Evolutionary conservation across 2,888 invertebrate genomes (phyloP).

Genomic region (Hemicrepidius hirtus): DNA sequence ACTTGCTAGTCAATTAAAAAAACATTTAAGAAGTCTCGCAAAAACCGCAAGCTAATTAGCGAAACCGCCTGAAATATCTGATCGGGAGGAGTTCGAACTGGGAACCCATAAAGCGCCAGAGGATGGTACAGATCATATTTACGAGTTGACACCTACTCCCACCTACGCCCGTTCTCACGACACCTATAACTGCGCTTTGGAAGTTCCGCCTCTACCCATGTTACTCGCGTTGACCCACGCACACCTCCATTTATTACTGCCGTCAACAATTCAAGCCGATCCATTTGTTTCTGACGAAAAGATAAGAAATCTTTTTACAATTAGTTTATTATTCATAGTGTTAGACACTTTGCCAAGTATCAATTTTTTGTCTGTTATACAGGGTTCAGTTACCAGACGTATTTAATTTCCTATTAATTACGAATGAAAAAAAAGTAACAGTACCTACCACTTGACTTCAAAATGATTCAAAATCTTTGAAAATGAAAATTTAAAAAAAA

Average conservation of each 20-base stretch:
- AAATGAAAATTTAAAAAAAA: too few relatives aligned
- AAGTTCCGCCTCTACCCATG: constrained; percentile 59
- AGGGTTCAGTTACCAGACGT: constrained; percentile 25
- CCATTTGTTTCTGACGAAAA: constrained; percentile 52
- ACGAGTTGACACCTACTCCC: constrained; percentile 59
- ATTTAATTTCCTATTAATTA: constrained; percentile 34
- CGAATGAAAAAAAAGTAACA: constrained; percentile 9
- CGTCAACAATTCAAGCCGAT: constrained; percentile 50
- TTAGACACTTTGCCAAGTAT: constrained; percentile 35
- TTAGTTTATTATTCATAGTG: constrained; percentile 41
- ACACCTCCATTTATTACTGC: constrained; percentile 60
- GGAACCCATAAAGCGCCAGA: constrained; percentile 40
- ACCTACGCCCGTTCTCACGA: constrained; percentile 64
- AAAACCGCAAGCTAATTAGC: constrained; percentile 41
- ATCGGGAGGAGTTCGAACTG: constrained; percentile 27
- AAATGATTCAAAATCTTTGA: neutral
- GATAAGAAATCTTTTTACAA: constrained; percentile 48
- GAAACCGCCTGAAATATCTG: constrained; percentile 16
- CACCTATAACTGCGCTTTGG: constrained; percentile 61
- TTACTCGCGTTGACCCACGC: constrained; percentile 60
- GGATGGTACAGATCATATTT: constrained; percentile 50
- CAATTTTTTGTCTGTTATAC: constrained; percentile 29
- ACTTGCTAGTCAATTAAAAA: constrained; percentile 25
- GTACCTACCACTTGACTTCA: neutral
- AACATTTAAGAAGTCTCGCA: constrained; percentile 11